Percentiles rank a stretch among this genome's conserved stretches.
Evolutionary conservation across 2,888 invertebrate species (phyloP).

Genomic region (Zootermopsis nevadensis): DNA sequence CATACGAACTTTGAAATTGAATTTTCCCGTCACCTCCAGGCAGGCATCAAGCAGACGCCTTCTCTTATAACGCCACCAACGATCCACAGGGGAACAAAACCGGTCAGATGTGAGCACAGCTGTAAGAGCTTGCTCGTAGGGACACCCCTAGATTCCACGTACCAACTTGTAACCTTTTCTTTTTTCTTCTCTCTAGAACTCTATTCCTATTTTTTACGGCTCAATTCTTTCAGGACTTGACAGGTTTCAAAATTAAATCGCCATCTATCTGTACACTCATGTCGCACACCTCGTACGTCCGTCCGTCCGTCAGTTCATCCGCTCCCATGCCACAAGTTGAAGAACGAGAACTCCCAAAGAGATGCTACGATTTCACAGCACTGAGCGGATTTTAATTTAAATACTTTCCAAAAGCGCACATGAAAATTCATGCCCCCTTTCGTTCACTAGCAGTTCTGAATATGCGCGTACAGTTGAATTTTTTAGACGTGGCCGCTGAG

Average conservation of each 20-base stretch:
- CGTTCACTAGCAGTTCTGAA: too few species aligned
- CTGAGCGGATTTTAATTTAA: too few species aligned
- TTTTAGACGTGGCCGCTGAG: too few species aligned
- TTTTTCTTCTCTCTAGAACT: background rate
- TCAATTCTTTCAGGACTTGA: slow-evolving; percentile 2
- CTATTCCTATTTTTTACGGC: too few species aligned
- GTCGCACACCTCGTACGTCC: background rate
- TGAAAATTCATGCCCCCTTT: too few species aligned
- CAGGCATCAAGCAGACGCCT: background rate
- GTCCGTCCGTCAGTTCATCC: too few species aligned
- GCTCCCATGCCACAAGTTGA: background rate
- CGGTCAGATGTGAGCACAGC: background rate
- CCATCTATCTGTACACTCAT: slow-evolving; percentile 1
- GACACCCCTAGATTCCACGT: slow-evolving; percentile 9
- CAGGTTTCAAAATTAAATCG: slow-evolving; percentile 14
- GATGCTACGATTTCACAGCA: too few species aligned
- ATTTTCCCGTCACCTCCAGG: slow-evolving; percentile 17
- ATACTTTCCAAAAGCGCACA: too few species aligned
- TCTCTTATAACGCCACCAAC: background rate
- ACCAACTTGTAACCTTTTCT: background rate
- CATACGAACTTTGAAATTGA: slow-evolving; percentile 22
- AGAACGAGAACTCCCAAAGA: too few species aligned
- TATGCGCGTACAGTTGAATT: too few species aligned
- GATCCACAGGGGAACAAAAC: slow-evolving; percentile 3
- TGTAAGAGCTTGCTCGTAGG: background rate